Base-by-base conservation (phyloP, 2,113 vertebrate species). In the Cololabis saira region DNA sequence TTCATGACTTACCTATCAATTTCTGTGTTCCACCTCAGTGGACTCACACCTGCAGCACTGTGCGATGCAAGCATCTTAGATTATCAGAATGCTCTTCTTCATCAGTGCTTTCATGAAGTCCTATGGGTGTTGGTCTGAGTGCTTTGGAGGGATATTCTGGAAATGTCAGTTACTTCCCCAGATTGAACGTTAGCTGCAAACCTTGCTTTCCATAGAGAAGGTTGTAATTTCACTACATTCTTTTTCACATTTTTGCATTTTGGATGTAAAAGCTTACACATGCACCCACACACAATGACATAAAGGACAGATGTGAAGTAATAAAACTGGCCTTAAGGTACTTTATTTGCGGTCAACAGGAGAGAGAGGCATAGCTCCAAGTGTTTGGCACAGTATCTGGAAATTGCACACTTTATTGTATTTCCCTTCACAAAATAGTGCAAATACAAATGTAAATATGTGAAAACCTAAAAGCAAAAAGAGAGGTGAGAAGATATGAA, bases 301-400 rank as follows among this genome's bases (percentile, higher is more conserved):
- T 67, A 30, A 76, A 76, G 6, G 48, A 75, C 63, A 74, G 43
- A 43, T 76, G 12, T 17, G 24, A 64, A 45, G 53, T 70, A 78
- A 69, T 74, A 76, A 47, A 87, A 86, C 73, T 67, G 52, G 72
- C 43, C 68, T 80, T 37, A 74, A 54, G 53, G 47, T 78, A 56
- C 50, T 91, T 90, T 91, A 89, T 87, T 90, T 63, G 76, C 74
- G 80, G 50, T 81, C 65, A 83, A 63, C 58, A 49, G 58, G 72
- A 49, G 14, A 49, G 14, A 78, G 45, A 61, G 61, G 72, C 78
- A 24, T 74, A 76, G 48, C 30, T 74, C 42, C 80, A 70, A 43
- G 55, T 56, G 58, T 73, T 76, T 87, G 79, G 75, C 73, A 89
- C 72, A 85, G 78, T 74, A 81, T 82, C 68, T 69, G n/a, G 64